A percentile compares a stretch with the other conserved stretches of the same genome.
These are phyloP conservation scores for Mongoloraphidia duomilia DNA, from an alignment of 2,888 invertebrate species.

Conservation along the genomic window DNA sequence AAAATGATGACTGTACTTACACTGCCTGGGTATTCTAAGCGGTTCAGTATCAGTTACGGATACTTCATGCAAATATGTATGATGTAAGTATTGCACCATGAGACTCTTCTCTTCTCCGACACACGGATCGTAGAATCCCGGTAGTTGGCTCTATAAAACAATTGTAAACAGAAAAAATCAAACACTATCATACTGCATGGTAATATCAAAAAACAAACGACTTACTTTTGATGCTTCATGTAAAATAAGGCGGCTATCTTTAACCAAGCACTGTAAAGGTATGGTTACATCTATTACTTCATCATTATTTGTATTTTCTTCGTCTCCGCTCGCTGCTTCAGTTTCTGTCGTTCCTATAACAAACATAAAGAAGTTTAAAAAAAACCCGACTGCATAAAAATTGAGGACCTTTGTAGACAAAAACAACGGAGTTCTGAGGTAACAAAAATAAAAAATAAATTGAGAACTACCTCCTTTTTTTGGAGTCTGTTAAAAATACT, in stretches of 20 bases:
- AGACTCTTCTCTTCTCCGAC: conserved; percentile 83
- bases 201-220: neutral
- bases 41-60: conserved; percentile 67
- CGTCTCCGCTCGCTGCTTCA: conserved; percentile 16
- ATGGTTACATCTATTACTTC: conserved; percentile 85
- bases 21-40: conserved; percentile 60
- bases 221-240: conserved; percentile 74
- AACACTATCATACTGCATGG: conserved; percentile 1
- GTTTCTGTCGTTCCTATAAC: neutral
- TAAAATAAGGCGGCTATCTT: conserved; percentile 75
- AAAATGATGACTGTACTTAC: conserved; percentile 31
- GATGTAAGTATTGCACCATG: conserved; percentile 73
- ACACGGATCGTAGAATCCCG: conserved; percentile 95
- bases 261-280: conserved; percentile 85
- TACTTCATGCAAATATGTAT: conserved; percentile 63
- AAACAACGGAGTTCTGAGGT: too few relatives aligned
- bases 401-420: too few relatives aligned
- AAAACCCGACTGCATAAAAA: too few relatives aligned
- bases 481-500: too few relatives aligned
- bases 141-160: conserved; percentile 68
- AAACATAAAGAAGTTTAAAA: conserved; percentile 6
- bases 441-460: too few relatives aligned
- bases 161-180: conserved; percentile 11
- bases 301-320: conserved; percentile 21
- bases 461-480: too few relatives aligned